Evolutionary conservation across 2,888 invertebrate species (phyloP).

Genomic region (Phytoseiulus persimilis): DNA sequence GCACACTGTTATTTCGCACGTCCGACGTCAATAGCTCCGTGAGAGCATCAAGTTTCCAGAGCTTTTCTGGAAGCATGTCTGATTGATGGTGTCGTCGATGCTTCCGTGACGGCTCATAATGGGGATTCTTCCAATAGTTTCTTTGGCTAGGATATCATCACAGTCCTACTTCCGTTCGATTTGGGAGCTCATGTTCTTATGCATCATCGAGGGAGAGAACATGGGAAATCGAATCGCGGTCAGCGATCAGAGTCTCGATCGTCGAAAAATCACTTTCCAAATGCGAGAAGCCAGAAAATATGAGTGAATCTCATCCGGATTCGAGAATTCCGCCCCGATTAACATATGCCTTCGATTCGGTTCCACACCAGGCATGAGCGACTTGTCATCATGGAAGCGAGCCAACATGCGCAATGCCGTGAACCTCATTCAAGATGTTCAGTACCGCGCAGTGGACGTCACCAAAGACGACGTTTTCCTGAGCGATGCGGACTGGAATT

Average conservation of each 20-base stretch:
- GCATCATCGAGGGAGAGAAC: no score
- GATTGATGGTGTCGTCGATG: background rate
- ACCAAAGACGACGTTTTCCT: conserved; percentile 60
- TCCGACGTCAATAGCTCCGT: background rate
- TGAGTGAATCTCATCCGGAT: background rate
- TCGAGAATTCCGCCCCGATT: background rate
- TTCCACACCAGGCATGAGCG: conserved; percentile 48
- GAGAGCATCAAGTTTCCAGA: background rate
- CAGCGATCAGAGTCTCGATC: no score
- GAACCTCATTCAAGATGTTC: conserved; percentile 53
- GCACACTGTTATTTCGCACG: no score
- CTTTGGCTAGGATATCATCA: background rate
- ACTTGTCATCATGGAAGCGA: conserved; percentile 55
- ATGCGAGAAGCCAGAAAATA: background rate
- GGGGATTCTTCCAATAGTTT: background rate
- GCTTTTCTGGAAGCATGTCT: background rate
- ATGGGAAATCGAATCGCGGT: no score
- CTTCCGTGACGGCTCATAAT: background rate
- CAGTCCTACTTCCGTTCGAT: background rate
- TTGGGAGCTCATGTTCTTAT: background rate
- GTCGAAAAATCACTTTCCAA: no score
- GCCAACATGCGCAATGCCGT: conserved; percentile 58
- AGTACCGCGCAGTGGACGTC: conserved; percentile 56
- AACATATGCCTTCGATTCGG: background rate
- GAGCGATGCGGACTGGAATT: conserved; percentile 59